phyloP scores from a whole-genome alignment of 2,888 invertebrate species.

The Callimorpha dominula region DNA sequence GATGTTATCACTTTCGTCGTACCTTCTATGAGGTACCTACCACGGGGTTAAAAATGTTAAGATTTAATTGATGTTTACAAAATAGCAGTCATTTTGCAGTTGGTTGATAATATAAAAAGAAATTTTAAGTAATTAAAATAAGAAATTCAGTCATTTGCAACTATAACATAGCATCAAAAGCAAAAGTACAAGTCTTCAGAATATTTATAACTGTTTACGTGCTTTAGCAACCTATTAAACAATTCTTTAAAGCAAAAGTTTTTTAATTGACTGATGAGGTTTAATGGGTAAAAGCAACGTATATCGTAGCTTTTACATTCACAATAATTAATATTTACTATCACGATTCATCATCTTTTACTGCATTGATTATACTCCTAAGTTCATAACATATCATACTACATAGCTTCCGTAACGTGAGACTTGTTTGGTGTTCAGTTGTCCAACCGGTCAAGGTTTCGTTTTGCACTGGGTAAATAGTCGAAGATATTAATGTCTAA shows the following conservation, averaged over 20 bases:
- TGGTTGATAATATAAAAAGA: not conserved
- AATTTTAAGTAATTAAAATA: not conserved
- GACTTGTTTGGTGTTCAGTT: constrained; percentile 48
- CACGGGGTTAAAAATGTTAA: not conserved
- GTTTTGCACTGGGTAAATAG: constrained; percentile 41
- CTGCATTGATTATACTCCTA: constrained; percentile 30
- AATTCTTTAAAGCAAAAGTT: not conserved
- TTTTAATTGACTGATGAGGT: not conserved
- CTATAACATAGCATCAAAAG: not conserved
- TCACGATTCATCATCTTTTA: constrained; percentile 2
- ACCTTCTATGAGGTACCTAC: not conserved
- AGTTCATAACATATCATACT: not conserved
- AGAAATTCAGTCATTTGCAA: not conserved
- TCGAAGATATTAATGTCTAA: constrained; percentile 47
- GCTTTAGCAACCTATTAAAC: not conserved
- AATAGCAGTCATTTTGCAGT: not conserved
- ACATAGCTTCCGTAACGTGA: constrained; percentile 40
- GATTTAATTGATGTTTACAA: not conserved
- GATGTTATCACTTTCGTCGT: not conserved
- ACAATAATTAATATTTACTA: too few species aligned
- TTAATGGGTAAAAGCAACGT: not conserved
- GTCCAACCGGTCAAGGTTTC: constrained; percentile 54
- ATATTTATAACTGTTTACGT: not conserved
- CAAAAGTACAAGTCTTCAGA: too few species aligned
- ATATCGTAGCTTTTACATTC: not conserved